Conservation (phyloP, 1,140 invertebrate genomes). For the Zaprionus nigranus region DNA sequence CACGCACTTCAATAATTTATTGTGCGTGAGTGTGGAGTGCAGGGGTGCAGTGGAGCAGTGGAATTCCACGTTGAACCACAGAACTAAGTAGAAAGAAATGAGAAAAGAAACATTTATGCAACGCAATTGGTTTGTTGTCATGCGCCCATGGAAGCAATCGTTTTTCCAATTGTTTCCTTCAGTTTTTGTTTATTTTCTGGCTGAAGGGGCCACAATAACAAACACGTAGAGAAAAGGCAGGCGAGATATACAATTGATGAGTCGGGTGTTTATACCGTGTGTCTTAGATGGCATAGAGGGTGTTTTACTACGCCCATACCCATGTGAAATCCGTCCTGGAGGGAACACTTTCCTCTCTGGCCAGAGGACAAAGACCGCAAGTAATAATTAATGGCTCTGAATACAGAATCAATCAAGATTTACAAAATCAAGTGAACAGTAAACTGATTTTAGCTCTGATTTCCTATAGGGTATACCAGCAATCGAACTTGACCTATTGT, state of each 20-base stretch:
- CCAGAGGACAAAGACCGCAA: background rate
- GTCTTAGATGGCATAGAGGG: background rate
- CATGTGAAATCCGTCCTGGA: background rate
- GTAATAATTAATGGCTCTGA: background rate
- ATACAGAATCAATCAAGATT: background rate
- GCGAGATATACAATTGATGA: constrained; percentile 13
- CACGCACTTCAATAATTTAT: constrained; percentile 77
- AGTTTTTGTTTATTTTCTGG: constrained; percentile 72
- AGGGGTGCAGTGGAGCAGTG: constrained; percentile 27
- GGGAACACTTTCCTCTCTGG: background rate
- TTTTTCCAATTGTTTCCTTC: constrained; percentile 41
- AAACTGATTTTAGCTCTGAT: background rate
- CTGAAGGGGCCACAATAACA: constrained; percentile 48
- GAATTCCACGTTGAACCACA: constrained; percentile 53
- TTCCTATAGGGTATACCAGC: constrained; percentile 1
- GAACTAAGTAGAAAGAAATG: constrained; percentile 67
- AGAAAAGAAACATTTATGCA: constrained; percentile 68
- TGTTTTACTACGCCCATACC: background rate
- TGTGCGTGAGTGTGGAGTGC: constrained; percentile 57
- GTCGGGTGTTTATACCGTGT: constrained; percentile 5
- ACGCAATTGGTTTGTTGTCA: constrained; percentile 64
- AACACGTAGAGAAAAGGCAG: constrained; percentile 24
- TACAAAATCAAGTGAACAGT: background rate
- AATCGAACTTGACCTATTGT: constrained; percentile 8
- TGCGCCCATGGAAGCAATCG: constrained; percentile 43